Evolutionary conservation across 2,888 invertebrate genomes (phyloP).

Genomic region (Linnaemya vulpina): DNA sequence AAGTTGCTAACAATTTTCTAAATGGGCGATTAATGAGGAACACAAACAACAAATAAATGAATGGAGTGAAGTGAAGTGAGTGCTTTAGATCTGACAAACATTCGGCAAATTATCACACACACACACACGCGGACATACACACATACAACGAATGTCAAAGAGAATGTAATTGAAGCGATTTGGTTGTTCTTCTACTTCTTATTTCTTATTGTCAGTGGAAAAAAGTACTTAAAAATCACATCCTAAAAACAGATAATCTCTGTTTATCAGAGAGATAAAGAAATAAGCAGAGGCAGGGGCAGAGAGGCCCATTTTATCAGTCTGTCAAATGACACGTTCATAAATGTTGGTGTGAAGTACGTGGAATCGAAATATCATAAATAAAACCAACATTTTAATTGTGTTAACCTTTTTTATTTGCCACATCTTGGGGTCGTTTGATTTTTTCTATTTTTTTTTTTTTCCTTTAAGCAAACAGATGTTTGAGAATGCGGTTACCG

Average conservation of each 20-base stretch:
- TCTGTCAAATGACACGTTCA: constrained; percentile 52
- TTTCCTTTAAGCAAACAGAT: constrained; percentile 53
- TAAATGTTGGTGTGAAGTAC: constrained; percentile 17
- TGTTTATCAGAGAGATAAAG: constrained; percentile 58
- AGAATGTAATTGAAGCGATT: constrained; percentile 43
- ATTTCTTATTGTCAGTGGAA: constrained; percentile 39
- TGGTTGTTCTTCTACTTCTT: not conserved
- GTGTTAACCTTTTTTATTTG: constrained; percentile 58
- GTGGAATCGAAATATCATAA: constrained; percentile 4
- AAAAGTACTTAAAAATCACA: constrained; percentile 31
- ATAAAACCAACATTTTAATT: constrained; percentile 57
- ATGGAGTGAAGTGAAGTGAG: not conserved
- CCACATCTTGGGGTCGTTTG: constrained; percentile 25
- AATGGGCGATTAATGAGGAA: constrained; percentile 63
- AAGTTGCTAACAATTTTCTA: constrained; percentile 58
- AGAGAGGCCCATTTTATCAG: constrained; percentile 29
- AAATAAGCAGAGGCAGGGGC: not conserved
- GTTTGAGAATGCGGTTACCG: constrained; percentile 37
- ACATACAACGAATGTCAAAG: constrained; percentile 49
- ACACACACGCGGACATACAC: too few relatives aligned
- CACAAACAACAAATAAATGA: constrained; percentile 21
- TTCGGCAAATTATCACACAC: constrained; percentile 63
- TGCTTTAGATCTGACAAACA: constrained; percentile 12
- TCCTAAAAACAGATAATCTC: constrained; percentile 64
- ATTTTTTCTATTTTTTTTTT: too few relatives aligned